These are phyloP conservation scores for Poecilia picta DNA, from an alignment of 2,797 vertebrate genomes.

Conservation along the genomic window DNA sequence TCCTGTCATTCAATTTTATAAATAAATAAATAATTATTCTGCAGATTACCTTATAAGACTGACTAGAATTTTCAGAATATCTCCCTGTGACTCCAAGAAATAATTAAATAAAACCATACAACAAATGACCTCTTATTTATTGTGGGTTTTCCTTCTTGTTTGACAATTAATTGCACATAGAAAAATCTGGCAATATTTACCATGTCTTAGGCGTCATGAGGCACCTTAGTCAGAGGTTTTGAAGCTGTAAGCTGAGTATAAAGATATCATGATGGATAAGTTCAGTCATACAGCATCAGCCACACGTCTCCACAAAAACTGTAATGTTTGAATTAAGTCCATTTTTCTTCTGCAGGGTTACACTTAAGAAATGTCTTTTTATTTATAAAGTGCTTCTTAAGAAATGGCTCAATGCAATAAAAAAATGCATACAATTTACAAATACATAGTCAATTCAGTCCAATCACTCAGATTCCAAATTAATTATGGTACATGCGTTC, in stretches of 20 bases:
- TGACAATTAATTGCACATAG: background rate
- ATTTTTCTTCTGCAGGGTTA: background rate
- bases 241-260: background rate
- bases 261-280: background rate
- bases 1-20: no score
- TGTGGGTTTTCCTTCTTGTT: background rate
- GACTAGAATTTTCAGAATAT: background rate
- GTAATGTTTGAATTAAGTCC: background rate
- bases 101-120: background rate
- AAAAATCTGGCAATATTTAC: background rate
- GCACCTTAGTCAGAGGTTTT: background rate
- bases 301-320: background rate
- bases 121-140: background rate
- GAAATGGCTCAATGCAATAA: background rate
- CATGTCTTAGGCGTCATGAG: background rate
- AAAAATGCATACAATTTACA: background rate
- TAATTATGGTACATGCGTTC: background rate
- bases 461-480: background rate
- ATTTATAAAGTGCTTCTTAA: background rate
- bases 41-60: background rate
- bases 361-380: background rate
- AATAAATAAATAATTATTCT: background rate
- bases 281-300: background rate
- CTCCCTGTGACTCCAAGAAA: background rate
- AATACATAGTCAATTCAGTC: background rate